phyloP scores from a whole-genome alignment of 2,797 vertebrate species.

The Diceros bicornis region DNA sequence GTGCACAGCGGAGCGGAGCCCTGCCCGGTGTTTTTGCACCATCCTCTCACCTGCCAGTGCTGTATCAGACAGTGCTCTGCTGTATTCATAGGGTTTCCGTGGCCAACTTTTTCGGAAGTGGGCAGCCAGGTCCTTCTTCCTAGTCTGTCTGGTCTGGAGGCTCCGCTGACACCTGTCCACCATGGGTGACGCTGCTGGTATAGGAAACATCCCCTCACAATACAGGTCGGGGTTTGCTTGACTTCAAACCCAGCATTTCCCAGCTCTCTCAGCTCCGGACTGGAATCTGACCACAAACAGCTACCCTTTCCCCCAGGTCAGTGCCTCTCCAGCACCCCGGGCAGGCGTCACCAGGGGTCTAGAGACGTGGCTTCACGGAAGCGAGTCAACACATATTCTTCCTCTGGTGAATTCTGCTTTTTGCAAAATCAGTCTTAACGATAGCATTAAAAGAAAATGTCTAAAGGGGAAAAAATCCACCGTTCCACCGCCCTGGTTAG shows the following conservation, averaged over 20 bases:
- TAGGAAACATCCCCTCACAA: not conserved
- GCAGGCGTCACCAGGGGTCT: accelerated
- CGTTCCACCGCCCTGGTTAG: not conserved
- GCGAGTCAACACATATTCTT: accelerated
- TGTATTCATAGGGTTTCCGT: no score
- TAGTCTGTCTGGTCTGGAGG: no score
- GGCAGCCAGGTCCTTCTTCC: no score
- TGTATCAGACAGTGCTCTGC: no score
- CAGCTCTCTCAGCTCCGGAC: accelerated
- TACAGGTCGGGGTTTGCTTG: not conserved
- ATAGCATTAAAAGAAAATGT: not conserved
- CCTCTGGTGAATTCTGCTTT: not conserved
- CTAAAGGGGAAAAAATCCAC: not conserved
- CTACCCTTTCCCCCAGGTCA: not conserved
- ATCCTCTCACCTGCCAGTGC: no score
- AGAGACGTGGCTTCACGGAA: accelerated
- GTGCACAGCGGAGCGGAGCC: no score
- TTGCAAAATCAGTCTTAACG: not conserved
- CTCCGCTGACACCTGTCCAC: no score
- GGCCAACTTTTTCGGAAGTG: no score
- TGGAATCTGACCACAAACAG: accelerated
- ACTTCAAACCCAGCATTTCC: accelerated
- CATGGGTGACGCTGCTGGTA: no score
- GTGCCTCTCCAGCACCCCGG: not conserved
- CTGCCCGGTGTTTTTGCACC: no score